Evolutionary conservation across 2,113 vertebrate species (phyloP), one percentile per base, ranked within the genome.

Genomic region (Menidia beryllina): DNA sequence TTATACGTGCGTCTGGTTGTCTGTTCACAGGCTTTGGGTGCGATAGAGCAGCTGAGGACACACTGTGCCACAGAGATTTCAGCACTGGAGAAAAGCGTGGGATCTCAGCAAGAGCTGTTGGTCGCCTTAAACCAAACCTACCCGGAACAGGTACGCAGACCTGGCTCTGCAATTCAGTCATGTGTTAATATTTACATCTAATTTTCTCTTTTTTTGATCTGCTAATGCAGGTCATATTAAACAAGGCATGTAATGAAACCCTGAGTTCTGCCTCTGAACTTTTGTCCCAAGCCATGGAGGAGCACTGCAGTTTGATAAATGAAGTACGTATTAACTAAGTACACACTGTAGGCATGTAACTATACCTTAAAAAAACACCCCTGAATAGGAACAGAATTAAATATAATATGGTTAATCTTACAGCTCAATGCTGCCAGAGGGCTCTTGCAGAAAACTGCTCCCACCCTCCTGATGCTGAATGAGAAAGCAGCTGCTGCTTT

Each of bases 1-100:
- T 38, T 12, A 11, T 34, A 9, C 59, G 43, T 61, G 24, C 47
- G 2, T 53, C 23, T 70, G 20, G 50, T 61, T 79, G 7, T 81
- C 5, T 69, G 19, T 77, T 67, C 69, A 34, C 17, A 96, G 95
- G 92, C 93, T 49, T 92, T 95, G 62, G 77, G 68, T 47, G 89
- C 88, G 2, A 81, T 92, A 41, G 94, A 96, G 24, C 92, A 91
- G 68, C 85, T 97, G 65, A 90, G 93, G 70, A 83, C 43, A 13
- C 93, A 94, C 0, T 90, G 92, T 59, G 76, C 92, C 0, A 49
- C 71, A 43, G 92, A 92, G 58, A 92, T 96, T 53, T 89, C 88
- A 27, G 78, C 87, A 11, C 87, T 96, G 20, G 81, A 95, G 64
- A 90, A 87, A 75, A 89, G 87, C 53, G 38, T 94, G 25, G 92